Evolutionary conservation across 2,888 invertebrate species (phyloP).

Genomic region (Cryptophagus acutangulus): DNA sequence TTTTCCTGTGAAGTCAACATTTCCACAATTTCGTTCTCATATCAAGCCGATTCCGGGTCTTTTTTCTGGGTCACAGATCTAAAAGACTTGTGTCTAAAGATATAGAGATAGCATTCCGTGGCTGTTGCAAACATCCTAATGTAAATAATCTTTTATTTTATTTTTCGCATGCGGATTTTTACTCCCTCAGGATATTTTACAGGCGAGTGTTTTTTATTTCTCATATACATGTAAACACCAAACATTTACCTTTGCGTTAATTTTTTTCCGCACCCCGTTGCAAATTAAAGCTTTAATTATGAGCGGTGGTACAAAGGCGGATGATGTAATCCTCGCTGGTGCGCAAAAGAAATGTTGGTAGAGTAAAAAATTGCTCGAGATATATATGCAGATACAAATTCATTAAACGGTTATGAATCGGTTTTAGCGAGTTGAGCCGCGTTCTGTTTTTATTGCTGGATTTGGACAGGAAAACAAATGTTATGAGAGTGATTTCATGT

Average conservation of each 20-base stretch:
- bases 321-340: too few relatives aligned
- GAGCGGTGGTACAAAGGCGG: too few relatives aligned
- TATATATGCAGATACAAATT: too few relatives aligned
- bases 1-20: neutral
- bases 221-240: too few relatives aligned
- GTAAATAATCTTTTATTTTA: conserved; percentile 33
- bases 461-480: neutral
- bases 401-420: too few relatives aligned
- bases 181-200: neutral
- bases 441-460: neutral
- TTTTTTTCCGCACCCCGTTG: too few relatives aligned
- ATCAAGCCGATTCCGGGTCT: neutral
- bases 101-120: conserved; percentile 27
- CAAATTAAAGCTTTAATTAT: too few relatives aligned
- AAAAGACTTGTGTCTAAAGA: conserved; percentile 30
- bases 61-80: conserved; percentile 34
- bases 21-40: neutral
- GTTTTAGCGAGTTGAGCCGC: too few relatives aligned
- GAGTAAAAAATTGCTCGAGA: too few relatives aligned
- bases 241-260: too few relatives aligned
- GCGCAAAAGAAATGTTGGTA: too few relatives aligned
- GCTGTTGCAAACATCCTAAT: conserved; percentile 31
- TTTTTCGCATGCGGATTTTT: conserved; percentile 15
- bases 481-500: neutral
- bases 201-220: too few relatives aligned